phyloP scores from a whole-genome alignment of 2,797 vertebrate species.

The Malurus leucopterus region DNA sequence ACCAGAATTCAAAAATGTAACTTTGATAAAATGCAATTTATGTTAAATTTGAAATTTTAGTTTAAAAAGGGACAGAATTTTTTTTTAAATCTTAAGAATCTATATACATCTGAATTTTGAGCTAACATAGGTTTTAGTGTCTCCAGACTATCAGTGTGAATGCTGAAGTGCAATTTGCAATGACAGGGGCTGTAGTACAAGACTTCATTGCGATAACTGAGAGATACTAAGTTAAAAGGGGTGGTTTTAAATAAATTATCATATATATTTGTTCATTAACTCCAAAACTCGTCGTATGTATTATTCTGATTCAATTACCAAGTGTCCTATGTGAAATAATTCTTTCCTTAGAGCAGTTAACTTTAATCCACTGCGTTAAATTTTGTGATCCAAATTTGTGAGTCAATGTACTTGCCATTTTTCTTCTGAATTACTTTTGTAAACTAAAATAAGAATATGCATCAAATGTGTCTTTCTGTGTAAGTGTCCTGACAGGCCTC shows the following conservation, averaged over 20 bases:
- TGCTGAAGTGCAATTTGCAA: neutral
- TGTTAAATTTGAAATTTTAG: neutral
- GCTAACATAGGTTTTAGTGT: neutral
- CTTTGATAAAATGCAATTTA: neutral
- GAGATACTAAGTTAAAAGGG: neutral
- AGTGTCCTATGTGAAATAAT: neutral
- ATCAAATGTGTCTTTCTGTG: neutral
- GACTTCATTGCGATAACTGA: neutral
- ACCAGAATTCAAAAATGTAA: neutral
- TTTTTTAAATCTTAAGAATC: neutral
- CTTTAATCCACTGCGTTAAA: neutral
- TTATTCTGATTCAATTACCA: neutral
- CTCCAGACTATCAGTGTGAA: neutral
- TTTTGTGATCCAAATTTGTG: neutral
- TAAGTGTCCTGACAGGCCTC: neutral
- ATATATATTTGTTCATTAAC: slow-evolving; percentile 5
- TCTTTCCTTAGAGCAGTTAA: neutral
- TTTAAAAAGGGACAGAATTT: neutral
- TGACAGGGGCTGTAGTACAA: neutral
- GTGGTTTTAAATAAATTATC: neutral
- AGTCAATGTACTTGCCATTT: neutral
- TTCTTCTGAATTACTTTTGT: slow-evolving; percentile 6
- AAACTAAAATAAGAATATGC: neutral
- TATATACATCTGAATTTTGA: neutral
- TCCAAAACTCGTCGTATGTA: neutral